phyloP scores from a whole-genome alignment of 2,888 invertebrate species.

The Himalopsyche tibetana region DNA sequence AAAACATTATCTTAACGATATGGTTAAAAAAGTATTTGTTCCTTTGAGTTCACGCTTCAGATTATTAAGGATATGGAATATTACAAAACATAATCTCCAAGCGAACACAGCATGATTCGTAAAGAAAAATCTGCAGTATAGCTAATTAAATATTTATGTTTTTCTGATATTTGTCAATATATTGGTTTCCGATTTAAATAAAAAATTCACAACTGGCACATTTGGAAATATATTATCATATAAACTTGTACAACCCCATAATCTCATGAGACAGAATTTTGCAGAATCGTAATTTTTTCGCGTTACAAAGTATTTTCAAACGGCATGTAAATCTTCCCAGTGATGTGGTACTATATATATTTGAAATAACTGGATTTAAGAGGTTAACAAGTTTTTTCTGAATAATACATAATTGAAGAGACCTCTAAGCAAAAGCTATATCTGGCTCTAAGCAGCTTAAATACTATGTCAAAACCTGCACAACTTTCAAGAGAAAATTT shows the following conservation, averaged over 20 bases:
- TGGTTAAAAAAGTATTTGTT: constrained; percentile 21
- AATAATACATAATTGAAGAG: no score
- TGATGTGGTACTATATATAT: no score
- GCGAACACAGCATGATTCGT: not conserved
- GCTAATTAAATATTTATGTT: not conserved
- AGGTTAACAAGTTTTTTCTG: no score
- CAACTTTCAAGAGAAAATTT: no score
- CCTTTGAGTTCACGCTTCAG: constrained; percentile 17
- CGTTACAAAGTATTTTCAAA: no score
- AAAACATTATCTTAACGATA: constrained; percentile 43
- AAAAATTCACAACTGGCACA: constrained; percentile 29
- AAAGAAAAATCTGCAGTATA: not conserved
- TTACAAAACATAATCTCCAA: not conserved
- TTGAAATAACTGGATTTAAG: no score
- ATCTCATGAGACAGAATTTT: no score
- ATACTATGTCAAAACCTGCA: no score
- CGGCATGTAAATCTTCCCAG: no score
- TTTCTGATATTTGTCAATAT: not conserved
- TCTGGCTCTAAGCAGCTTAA: no score
- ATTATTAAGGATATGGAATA: constrained; percentile 29
- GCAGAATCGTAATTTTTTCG: no score
- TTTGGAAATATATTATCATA: not conserved
- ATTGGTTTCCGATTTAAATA: not conserved
- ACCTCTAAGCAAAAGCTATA: no score
- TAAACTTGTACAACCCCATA: not conserved